Evolutionary conservation across 35 echinoderm and acorn worm species (phyloP), one percentile per base, ranked within the genome.

Genomic region (Nesometra sesokonis): DNA sequence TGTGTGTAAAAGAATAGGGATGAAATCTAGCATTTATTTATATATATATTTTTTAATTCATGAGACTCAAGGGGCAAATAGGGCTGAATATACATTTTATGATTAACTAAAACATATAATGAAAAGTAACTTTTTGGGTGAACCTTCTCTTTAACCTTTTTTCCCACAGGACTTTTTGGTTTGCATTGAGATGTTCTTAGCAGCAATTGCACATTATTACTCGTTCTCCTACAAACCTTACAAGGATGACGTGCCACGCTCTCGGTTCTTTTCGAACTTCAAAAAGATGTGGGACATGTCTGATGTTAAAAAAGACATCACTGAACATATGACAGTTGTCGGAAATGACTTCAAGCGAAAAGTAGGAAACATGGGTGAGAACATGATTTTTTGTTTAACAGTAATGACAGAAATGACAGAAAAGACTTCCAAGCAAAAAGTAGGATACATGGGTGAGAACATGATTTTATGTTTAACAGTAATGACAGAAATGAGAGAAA

Each of bases 171-270:
- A 80, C 31, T 80, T 80, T 36, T 15, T 80, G 35, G 27, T 80
- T 23, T 80, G 79, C 32, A 80, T 80, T 9, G 79, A 80, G 79
- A 80, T 80, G 79, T 80, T 80, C 31, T 11, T 80, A 7, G 79
- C 79, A 32, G 79, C 79, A 3, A 80, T 80, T 36, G 79, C 79
- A 11, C 79, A 80, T 33, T 36, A 80, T n/a, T 80, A 34, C 31
- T 80, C 79, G 32, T 80, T 80, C 27, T 33, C 79, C 7, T 80
- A 80, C 23, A 33, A 80, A 32, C 79, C 79, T 32, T 80, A 34
- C 31, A 31, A 34, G 32, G 23, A 80, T 32, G 79, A 80, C 13
- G 35, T 7, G 32, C 35, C 32, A 80, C 35, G 35, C 31, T 34
- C 32, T 36, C 32, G 32, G 0, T 34, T 80, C 11, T 33, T 32